Evolutionary conservation across 1,140 invertebrate species (phyloP).

Genomic region (Apocrypta bakeri): DNA sequence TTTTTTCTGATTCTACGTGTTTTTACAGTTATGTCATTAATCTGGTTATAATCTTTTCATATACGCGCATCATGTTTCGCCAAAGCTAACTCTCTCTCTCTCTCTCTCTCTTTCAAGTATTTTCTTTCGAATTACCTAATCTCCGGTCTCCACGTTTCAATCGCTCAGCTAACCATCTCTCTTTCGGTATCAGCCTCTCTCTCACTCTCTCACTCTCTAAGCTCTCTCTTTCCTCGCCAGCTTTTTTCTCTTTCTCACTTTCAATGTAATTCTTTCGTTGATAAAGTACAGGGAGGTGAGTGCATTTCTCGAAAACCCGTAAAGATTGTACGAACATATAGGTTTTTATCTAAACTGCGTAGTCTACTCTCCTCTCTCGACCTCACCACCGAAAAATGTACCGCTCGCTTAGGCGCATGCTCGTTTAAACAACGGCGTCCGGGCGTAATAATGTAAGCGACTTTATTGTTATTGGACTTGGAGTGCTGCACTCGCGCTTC

Average conservation of each 20-base stretch:
- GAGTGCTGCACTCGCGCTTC: too few species aligned
- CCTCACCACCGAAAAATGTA: not conserved
- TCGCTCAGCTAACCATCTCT: not conserved
- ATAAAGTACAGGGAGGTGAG: not conserved
- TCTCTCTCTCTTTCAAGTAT: not conserved
- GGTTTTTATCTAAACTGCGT: not conserved
- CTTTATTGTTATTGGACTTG: not conserved
- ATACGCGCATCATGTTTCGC: slow-evolving; percentile 25
- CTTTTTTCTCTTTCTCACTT: not conserved
- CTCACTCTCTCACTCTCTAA: not conserved
- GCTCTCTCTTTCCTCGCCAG: not conserved
- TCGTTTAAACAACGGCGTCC: too few species aligned
- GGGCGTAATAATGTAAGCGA: not conserved
- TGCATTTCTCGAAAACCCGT: not conserved
- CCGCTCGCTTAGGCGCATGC: too few species aligned
- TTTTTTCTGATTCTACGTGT: slow-evolving; percentile 22
- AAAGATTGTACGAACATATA: slow-evolving; percentile 24
- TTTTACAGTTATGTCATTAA: slow-evolving; percentile 30
- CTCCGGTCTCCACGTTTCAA: slow-evolving; percentile 9
- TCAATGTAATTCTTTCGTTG: slow-evolving; percentile 11
- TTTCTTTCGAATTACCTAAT: slow-evolving; percentile 19
- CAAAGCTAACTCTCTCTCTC: slow-evolving; percentile 13
- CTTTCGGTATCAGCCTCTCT: slow-evolving; percentile 8
- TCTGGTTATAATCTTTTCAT: slow-evolving; percentile 35
- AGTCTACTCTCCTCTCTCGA: not conserved